phyloP scores from a whole-genome alignment of 2,797 vertebrate genomes.

The Cynodonichthys magdalenae region DNA sequence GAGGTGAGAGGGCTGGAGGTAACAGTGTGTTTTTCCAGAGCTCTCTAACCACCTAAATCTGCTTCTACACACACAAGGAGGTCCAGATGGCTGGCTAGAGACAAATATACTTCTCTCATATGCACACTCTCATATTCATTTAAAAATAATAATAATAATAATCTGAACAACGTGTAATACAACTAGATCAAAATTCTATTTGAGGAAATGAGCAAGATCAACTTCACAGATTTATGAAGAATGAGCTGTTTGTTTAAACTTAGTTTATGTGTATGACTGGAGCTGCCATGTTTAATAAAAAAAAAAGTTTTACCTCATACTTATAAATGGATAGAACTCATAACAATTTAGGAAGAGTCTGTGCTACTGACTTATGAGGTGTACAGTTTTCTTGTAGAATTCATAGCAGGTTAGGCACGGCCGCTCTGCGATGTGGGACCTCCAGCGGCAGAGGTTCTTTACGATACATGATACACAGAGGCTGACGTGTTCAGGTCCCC shows the following conservation, averaged over 20 bases:
- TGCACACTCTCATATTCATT: constrained; percentile 23
- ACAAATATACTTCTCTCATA: constrained; percentile 47
- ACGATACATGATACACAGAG: constrained; percentile 32
- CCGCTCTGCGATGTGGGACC: constrained; percentile 3
- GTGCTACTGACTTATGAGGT: neutral
- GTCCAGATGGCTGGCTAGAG: constrained; percentile 77
- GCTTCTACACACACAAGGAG: constrained; percentile 72
- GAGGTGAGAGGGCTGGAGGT: constrained; percentile 78
- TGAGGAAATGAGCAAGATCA: neutral
- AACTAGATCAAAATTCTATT: constrained; percentile 16
- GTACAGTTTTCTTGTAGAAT: neutral
- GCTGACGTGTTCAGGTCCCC: constrained; percentile 46
- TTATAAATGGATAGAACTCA: neutral
- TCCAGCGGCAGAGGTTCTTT: constrained; percentile 7
- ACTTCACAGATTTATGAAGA: neutral
- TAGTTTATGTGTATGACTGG: no score
- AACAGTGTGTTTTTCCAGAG: constrained; percentile 76
- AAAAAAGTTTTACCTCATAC: neutral
- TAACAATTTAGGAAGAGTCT: neutral
- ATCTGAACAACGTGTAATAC: constrained; percentile 10
- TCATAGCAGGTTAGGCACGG: constrained; percentile 1
- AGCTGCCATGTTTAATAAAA: constrained; percentile 3
- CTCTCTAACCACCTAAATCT: constrained; percentile 75
- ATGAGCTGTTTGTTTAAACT: neutral
- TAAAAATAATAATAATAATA: constrained; percentile 4